Conservation (phyloP, 2,888 invertebrate species). For the Exocentrus adspersus region DNA sequence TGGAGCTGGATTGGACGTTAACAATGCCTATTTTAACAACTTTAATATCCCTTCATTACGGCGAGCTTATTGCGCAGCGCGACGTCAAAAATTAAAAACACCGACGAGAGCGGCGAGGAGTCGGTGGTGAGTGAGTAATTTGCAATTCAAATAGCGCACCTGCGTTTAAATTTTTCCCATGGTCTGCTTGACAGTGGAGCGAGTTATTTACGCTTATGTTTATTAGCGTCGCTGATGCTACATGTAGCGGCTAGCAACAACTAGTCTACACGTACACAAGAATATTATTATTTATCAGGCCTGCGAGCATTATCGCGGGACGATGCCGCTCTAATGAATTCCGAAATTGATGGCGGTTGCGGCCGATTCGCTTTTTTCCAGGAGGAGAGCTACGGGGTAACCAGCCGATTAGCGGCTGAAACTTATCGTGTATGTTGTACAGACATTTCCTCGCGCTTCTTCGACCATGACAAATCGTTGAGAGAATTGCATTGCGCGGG, state of each 20-base stretch:
- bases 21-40: not conserved
- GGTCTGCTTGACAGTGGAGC: conserved; percentile 52
- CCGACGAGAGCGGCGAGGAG: conserved; percentile 9
- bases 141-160: conserved; percentile 64
- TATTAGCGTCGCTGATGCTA: conserved; percentile 58
- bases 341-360: conserved; percentile 34
- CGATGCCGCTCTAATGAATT: conserved; percentile 37
- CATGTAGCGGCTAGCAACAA: conserved; percentile 42
- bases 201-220: conserved; percentile 60
- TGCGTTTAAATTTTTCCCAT: conserved; percentile 63
- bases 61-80: conserved; percentile 30
- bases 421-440: conserved; percentile 39
- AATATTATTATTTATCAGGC: conserved; percentile 40
- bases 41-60: conserved; percentile 15
- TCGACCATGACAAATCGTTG: conserved; percentile 24
- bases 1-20: not conserved
- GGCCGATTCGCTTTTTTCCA: conserved; percentile 22
- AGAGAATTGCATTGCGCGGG: not conserved
- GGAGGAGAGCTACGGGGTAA: no score
- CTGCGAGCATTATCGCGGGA: conserved; percentile 35
- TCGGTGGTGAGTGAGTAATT: conserved; percentile 52
- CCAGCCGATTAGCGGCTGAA: conserved; percentile 37
- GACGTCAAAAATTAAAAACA: conserved; percentile 45
- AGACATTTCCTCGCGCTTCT: conserved; percentile 30
- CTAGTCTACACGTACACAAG: conserved; percentile 7